These are phyloP conservation scores for Triplophysa siluroides DNA, from an alignment of 2,113 vertebrate species.

Conservation along the genomic window DNA sequence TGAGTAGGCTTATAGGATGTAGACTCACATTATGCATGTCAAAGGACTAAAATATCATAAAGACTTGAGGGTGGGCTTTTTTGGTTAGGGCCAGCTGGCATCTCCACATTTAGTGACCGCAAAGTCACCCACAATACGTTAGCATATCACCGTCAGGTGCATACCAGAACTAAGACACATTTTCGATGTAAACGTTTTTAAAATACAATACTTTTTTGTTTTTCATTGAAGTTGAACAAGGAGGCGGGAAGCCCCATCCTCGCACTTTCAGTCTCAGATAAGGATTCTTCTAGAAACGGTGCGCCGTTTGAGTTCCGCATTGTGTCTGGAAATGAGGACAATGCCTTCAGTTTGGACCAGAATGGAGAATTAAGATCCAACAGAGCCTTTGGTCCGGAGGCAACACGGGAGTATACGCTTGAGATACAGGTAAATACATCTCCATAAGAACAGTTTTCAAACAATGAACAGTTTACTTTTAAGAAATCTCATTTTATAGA, in stretches of 20 bases:
- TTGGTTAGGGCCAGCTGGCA: background rate
- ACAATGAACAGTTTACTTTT: background rate
- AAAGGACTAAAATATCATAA: background rate
- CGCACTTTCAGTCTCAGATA: constrained; percentile 88
- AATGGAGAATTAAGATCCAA: constrained; percentile 82
- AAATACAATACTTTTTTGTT: background rate
- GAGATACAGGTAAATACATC: constrained; percentile 82
- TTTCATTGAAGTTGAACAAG: constrained; percentile 83
- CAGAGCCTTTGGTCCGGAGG: constrained; percentile 79
- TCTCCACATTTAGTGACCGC: background rate
- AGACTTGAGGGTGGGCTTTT: background rate
- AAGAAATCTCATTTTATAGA: background rate
- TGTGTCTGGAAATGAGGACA: constrained; percentile 86
- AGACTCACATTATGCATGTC: background rate
- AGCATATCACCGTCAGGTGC: background rate
- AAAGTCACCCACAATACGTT: no score
- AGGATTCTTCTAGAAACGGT: constrained; percentile 90
- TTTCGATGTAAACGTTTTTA: no score
- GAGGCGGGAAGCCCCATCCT: constrained; percentile 86
- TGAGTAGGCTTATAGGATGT: no score
- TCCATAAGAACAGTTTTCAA: background rate
- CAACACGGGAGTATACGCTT: constrained; percentile 83
- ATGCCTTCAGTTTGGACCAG: constrained; percentile 84
- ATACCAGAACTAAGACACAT: background rate
- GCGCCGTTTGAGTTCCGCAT: constrained; percentile 90